These are phyloP conservation scores for Caloenas nicobarica DNA, from an alignment of 2,113 vertebrate species.

Conservation along the genomic window DNA sequence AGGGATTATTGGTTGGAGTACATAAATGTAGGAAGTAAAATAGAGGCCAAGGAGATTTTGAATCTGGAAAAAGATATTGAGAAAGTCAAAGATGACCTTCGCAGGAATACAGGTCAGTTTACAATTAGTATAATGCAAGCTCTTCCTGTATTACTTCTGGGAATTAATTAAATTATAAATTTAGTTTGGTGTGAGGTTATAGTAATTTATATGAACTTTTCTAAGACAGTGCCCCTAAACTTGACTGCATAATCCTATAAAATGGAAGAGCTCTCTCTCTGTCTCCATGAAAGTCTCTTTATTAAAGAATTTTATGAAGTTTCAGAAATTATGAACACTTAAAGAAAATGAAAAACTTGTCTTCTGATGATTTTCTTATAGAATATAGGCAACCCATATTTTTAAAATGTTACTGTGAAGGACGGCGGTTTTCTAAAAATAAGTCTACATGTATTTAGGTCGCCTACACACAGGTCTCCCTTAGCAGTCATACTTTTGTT, in stretches of 20 bases:
- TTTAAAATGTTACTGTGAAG: background rate
- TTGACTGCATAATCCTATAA: background rate
- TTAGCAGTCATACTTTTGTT: background rate
- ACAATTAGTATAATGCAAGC: background rate
- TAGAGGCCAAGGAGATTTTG: slow-evolving; percentile 68
- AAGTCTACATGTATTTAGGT: background rate
- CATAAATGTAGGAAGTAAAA: slow-evolving; percentile 73
- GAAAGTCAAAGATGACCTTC: slow-evolving; percentile 62
- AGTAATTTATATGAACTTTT: background rate
- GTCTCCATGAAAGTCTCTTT: background rate
- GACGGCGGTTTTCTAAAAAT: background rate
- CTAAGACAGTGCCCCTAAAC: background rate
- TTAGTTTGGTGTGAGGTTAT: background rate
- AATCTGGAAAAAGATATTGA: slow-evolving; percentile 72
- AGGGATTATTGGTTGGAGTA: slow-evolving; percentile 79
- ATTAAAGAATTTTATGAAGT: background rate
- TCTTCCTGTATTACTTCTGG: background rate
- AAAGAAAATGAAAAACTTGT: background rate
- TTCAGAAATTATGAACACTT: background rate
- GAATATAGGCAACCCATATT: background rate
- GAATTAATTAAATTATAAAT: background rate
- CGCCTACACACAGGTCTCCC: background rate
- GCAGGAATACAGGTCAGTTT: slow-evolving; percentile 77
- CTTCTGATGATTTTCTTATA: background rate
- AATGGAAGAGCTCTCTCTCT: background rate